Conservation (phyloP, 2,797 vertebrate genomes). For the Euphonia xanthogaster region DNA sequence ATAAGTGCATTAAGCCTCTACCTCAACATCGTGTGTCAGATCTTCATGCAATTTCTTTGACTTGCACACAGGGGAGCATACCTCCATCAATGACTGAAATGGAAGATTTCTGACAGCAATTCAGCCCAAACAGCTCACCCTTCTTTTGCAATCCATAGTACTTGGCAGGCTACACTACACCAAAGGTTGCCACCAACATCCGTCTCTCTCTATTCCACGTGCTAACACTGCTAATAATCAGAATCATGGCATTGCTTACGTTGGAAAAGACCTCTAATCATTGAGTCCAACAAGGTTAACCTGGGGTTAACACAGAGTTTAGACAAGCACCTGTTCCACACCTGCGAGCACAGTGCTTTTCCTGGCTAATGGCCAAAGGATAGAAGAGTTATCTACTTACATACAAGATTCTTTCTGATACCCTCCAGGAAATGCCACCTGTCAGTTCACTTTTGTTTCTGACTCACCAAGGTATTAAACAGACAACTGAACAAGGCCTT, state of each 20-base stretch:
- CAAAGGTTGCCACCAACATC: not conserved
- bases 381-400: not conserved
- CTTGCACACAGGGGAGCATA: fast-evolving
- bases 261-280: not conserved
- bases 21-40: not conserved
- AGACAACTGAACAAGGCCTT: not conserved
- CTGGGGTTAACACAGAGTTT: not conserved
- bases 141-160: not conserved
- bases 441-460: not conserved
- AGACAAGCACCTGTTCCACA: not conserved
- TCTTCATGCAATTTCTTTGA: not conserved
- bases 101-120: not conserved
- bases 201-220: not conserved
- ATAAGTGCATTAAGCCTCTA: not conserved
- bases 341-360: not conserved
- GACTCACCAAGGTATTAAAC: not conserved
- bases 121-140: not conserved
- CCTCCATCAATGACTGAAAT: not conserved
- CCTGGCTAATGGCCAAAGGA: not conserved
- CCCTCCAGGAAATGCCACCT: not conserved
- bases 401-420: not conserved
- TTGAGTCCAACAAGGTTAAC: not conserved
- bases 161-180: not conserved
- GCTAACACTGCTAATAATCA: not conserved
- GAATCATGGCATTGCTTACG: not conserved